Evolutionary conservation across 1,140 invertebrate genomes (phyloP), one percentile per base, ranked within the genome.

Genomic region (Pomacea maculata): DNA sequence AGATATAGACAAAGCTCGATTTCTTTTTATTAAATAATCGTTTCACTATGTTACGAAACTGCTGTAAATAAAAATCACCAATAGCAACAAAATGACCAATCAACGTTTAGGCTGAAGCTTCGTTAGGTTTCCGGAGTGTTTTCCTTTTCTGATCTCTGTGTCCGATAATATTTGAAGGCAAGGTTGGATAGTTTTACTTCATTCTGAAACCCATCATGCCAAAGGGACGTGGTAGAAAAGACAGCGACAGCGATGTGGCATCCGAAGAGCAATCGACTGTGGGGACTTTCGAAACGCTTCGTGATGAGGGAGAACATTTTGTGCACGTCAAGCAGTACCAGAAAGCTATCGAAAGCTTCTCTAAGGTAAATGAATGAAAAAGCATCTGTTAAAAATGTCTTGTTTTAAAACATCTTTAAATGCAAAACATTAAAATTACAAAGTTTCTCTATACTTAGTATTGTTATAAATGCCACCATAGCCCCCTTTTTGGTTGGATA

Each of bases 281-380:
- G 0, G 86, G 84, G 21, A 87, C 87, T 11, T 90, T 89, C 83
- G 88, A 89, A 85, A 88, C 88, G 12, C 79, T 87, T 19, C 82
- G 89, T 29, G 89, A 90, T 84, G 89, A 90, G 79, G 89, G 86
- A 25, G 85, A 86, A 73, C 87, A 89, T 83, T 90, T 89, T 82
- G 83, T 89, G 21, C 88, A 90, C 57, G 87, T 88, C 55, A 83
- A 88, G 79, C 88, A 87, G 67, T 90, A 85, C 72, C 80, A 86
- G 54, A 90, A 87, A 85, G 90, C 90, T 21, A 89, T 91, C 73
- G 89, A 90, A 70, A 90, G 90, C 84, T 91, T 90, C 70, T 86
- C 87, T 45, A 87, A 88, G 90, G 90, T 91, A 86, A 72, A 72
- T 45, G 6, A 45, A 45, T 45, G 34, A 45, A 52, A 45, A 45